Evolutionary conservation across 2,797 vertebrate species (phyloP).

Genomic region (Vipera ursinii): DNA sequence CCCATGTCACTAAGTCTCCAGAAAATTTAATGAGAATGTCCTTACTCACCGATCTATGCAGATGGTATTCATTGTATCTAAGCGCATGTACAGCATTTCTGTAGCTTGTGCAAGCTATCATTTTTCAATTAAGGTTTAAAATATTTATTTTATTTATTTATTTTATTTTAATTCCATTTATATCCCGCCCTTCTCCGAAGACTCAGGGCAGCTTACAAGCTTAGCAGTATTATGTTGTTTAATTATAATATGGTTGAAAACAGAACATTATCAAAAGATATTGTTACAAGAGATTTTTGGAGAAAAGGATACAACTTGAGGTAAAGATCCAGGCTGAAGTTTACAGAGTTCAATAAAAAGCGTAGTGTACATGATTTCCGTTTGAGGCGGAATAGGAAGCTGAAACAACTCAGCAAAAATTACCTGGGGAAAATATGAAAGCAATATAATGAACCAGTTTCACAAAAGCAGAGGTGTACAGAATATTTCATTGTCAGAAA

Average conservation of each 20-base stretch:
- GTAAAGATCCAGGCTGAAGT: conserved; percentile 94
- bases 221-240: not conserved
- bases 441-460: conserved; percentile 11
- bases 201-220: too few species aligned
- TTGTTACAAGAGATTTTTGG: not conserved
- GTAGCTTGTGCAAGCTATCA: conserved; percentile 92
- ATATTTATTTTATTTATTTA: not conserved
- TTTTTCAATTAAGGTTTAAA: conserved; percentile 73
- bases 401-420: conserved; percentile 95
- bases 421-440: conserved; percentile 73
- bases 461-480: too few species aligned
- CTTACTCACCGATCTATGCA: conserved; percentile 92
- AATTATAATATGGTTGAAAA: not conserved
- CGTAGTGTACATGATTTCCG: conserved; percentile 95
- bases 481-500: not conserved
- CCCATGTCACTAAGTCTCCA: not conserved
- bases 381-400: conserved; percentile 86
- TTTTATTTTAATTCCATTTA: too few species aligned
- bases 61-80: conserved; percentile 96
- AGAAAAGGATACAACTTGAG: conserved; percentile 96
- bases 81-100: conserved; percentile 97
- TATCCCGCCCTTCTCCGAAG: too few species aligned
- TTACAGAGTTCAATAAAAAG: conserved; percentile 98
- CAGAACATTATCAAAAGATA: not conserved
- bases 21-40: not conserved